Conservation (phyloP, 2,888 invertebrate genomes). For the Adelphocoris suturalis region DNA sequence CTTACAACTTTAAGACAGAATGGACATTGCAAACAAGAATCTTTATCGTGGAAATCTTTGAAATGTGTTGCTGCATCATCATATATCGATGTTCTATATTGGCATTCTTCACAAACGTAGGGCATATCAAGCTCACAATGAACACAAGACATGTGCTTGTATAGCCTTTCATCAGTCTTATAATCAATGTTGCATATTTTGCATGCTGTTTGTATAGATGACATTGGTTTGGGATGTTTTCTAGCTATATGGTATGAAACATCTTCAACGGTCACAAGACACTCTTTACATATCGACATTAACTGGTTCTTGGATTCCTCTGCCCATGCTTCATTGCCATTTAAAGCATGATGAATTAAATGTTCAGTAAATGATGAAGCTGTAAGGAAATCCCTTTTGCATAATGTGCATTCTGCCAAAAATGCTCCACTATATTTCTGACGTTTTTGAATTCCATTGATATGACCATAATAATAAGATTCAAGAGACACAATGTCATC, state of each 20-base stretch:
- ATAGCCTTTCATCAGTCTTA: constrained; percentile 77
- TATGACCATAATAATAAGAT: constrained; percentile 84
- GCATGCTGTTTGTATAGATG: constrained; percentile 77
- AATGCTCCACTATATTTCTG: constrained; percentile 40
- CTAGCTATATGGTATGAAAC: background rate
- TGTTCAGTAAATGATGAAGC: constrained; percentile 87
- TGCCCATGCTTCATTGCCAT: constrained; percentile 78
- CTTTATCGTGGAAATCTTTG: constrained; percentile 82
- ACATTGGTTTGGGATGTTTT: constrained; percentile 33
- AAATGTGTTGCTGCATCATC: constrained; percentile 62
- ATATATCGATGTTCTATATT: constrained; percentile 85
- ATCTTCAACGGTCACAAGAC: constrained; percentile 58
- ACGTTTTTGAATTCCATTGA: constrained; percentile 77
- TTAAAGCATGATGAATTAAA: constrained; percentile 85
- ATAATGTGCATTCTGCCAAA: constrained; percentile 82
- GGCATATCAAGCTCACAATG: constrained; percentile 94
- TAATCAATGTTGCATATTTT: constrained; percentile 82
- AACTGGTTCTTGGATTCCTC: background rate
- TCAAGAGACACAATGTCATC: constrained; percentile 79
- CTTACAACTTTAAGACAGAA: constrained; percentile 87
- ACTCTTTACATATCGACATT: constrained; percentile 60
- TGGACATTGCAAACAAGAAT: constrained; percentile 88
- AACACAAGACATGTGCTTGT: constrained; percentile 88
- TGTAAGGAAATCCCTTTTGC: constrained; percentile 84
- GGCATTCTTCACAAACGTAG: constrained; percentile 90